These are phyloP conservation scores for Artibeus jamaicensis DNA, from an alignment of 2,797 vertebrate species.

Conservation along the genomic window DNA sequence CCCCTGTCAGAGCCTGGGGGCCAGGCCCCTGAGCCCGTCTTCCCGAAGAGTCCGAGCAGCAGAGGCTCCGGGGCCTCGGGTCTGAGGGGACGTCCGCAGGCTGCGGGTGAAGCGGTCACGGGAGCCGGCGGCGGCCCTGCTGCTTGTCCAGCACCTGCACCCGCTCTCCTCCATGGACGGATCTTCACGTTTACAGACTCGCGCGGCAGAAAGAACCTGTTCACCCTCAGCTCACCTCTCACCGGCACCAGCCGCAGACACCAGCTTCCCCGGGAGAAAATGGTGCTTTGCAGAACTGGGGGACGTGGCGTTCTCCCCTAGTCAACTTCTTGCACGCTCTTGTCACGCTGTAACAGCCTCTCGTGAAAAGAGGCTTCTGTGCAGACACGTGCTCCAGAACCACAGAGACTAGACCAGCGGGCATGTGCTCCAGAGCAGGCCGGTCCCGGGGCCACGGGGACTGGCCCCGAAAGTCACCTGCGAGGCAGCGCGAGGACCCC, in stretches of 20 bases:
- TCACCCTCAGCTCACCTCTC: background rate
- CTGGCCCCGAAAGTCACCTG: background rate
- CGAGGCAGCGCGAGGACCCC: background rate
- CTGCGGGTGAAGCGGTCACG: rapidly evolving
- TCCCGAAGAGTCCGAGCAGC: background rate
- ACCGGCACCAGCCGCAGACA: background rate
- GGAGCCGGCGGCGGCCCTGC: no score
- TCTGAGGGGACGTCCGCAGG: background rate
- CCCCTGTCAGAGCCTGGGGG: background rate
- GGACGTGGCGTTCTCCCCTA: background rate
- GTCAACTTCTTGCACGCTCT: background rate
- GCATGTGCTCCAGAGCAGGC: background rate
- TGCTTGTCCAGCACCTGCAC: no score
- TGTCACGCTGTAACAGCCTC: background rate
- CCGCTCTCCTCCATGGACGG: background rate
- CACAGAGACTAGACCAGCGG: background rate
- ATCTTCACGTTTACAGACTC: background rate
- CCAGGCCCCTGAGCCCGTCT: no score
- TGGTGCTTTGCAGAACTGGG: background rate
- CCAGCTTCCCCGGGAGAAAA: background rate
- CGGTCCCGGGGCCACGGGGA: background rate
- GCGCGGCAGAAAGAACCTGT: background rate
- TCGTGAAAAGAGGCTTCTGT: background rate
- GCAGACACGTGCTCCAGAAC: no score
- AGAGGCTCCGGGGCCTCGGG: background rate